Conservation (phyloP, 1,140 invertebrate genomes). For the Drosophila nigrodunni region DNA sequence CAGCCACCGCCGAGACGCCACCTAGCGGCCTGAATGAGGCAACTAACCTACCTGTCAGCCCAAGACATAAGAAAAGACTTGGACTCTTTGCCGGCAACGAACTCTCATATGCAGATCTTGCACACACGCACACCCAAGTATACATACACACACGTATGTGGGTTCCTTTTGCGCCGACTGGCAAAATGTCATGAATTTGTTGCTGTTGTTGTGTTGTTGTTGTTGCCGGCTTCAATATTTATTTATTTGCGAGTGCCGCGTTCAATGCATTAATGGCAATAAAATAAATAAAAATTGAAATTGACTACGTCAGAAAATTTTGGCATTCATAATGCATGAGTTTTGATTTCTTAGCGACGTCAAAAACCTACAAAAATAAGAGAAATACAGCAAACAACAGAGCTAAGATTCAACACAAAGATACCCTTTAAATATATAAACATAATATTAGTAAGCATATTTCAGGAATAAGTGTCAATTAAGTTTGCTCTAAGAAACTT, state of each 20-base stretch:
- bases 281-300: slow-evolving; percentile 83
- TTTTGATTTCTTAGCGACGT: slow-evolving; percentile 79
- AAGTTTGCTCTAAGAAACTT: too few species aligned
- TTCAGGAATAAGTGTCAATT: too few species aligned
- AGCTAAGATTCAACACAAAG: background rate
- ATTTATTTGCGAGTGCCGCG: slow-evolving; percentile 76
- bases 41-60: slow-evolving; percentile 74
- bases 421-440: background rate
- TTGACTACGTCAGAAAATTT: slow-evolving; percentile 81
- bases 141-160: slow-evolving; percentile 22
- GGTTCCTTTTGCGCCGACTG: slow-evolving; percentile 41
- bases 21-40: slow-evolving; percentile 60
- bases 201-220: slow-evolving; percentile 38
- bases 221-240: slow-evolving; percentile 71
- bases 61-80: slow-evolving; percentile 51
- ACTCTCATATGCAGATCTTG: slow-evolving; percentile 44
- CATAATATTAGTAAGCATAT: too few species aligned
- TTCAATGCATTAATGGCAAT: slow-evolving; percentile 79
- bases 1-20: slow-evolving; percentile 67
- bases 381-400: slow-evolving; percentile 23
- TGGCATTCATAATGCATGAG: slow-evolving; percentile 83
- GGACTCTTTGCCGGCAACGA: slow-evolving; percentile 45
- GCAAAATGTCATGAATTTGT: slow-evolving; percentile 52
- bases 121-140: background rate
- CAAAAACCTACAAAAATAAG: slow-evolving; percentile 37